Conservation (phyloP, 1,140 invertebrate species). For the Acromyrmex heyeri region DNA sequence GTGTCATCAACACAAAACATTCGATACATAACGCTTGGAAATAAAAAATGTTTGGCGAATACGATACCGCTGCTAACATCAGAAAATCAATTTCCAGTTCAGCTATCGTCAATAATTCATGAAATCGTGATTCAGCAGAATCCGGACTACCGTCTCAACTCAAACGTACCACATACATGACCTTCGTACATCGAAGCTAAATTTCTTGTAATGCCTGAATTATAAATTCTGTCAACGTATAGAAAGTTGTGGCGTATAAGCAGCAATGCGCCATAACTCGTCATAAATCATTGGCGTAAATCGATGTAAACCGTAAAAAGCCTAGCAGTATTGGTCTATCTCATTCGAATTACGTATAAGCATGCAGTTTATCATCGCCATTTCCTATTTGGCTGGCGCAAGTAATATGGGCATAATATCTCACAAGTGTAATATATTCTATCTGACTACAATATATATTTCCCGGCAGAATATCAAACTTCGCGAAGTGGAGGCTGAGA, state of each 20-base stretch:
- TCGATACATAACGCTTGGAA: conserved; percentile 41
- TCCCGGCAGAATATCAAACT: conserved; percentile 68
- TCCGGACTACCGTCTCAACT: conserved; percentile 12
- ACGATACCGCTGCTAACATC: conserved; percentile 50
- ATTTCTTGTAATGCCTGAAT: conserved; percentile 53
- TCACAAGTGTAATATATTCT: conserved; percentile 65
- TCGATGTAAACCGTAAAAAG: conserved; percentile 43
- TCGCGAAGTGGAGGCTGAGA: conserved; percentile 22
- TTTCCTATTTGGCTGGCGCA: conserved; percentile 61
- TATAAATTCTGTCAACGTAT: conserved; percentile 58
- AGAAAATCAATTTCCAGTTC: conserved; percentile 63
- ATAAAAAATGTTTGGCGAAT: conserved; percentile 54
- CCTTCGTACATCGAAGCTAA: conserved; percentile 48
- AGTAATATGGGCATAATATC: conserved; percentile 67
- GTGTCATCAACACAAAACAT: conserved; percentile 61
- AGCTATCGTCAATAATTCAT: conserved; percentile 62
- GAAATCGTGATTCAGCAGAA: conserved; percentile 55
- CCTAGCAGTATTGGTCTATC: conserved; percentile 43
- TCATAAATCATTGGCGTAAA: conserved; percentile 43
- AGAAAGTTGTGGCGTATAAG: conserved; percentile 47
- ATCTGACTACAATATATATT: conserved; percentile 69
- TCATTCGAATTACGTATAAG: conserved; percentile 65
- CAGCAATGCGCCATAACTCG: conserved; percentile 21
- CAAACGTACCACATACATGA: conserved; percentile 13
- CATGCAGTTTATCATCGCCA: conserved; percentile 64